A percentile compares a stretch with the other conserved stretches of the same genome.
These are phyloP conservation scores for Ciconia stormi DNA, from an alignment of 2,113 vertebrate species.

Conservation along the genomic window DNA sequence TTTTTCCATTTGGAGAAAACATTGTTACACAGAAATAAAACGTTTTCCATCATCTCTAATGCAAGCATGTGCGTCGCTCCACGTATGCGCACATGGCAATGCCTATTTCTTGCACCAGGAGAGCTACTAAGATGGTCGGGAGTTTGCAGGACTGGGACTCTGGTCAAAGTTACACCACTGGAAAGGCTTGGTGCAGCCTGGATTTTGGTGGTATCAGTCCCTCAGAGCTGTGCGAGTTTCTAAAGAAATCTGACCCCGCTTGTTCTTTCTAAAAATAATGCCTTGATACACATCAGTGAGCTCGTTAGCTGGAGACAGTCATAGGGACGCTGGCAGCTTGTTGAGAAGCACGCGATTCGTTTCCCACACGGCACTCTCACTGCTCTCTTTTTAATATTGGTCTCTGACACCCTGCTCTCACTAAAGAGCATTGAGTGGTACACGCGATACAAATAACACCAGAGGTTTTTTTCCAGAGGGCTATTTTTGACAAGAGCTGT, in stretches of 20 bases:
- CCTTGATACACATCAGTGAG: conserved; percentile 15
- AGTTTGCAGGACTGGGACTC: neutral
- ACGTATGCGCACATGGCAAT: fast-evolving
- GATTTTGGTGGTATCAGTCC: neutral
- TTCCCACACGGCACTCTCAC: neutral
- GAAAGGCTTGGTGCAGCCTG: neutral
- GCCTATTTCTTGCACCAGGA: neutral
- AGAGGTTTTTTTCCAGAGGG: conserved; percentile 38
- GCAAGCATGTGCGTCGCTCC: neutral
- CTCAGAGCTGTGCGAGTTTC: conserved; percentile 9
- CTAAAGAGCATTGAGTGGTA: neutral
- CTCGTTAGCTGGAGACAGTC: conserved; percentile 6
- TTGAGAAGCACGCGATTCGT: neutral
- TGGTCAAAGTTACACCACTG: neutral
- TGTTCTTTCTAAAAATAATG: conserved; percentile 33
- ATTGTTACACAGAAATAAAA: neutral
- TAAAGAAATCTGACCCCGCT: neutral
- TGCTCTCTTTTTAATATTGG: neutral
- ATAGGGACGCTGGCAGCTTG: neutral
- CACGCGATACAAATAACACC: neutral
- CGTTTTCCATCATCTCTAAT: neutral
- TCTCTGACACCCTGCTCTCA: neutral
- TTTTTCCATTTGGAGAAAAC: neutral
- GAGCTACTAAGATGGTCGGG: fast-evolving
- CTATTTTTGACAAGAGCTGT: conserved; percentile 48